Base-by-base conservation (phyloP, 2,797 vertebrate genomes). In the Hippocampus kuda region DNA sequence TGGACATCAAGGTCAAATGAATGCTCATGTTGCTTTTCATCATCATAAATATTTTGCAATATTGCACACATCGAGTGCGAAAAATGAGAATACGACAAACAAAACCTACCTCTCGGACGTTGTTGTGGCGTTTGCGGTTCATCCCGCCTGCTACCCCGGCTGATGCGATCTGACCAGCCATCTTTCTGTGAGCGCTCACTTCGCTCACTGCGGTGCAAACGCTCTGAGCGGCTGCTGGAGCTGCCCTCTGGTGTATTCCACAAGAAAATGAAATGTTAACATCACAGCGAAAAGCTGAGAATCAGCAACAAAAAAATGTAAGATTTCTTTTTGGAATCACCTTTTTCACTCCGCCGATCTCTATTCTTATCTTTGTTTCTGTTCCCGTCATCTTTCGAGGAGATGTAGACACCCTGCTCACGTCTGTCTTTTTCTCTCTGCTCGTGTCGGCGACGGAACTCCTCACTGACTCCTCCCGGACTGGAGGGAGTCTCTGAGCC, bases 401-500 rank as follows among this genome's bases (percentile, higher is more conserved):
- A 98, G 0, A 94, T 94, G 11, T 93, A 98, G 51, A 99, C 94
- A 3, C 96, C 96, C 0, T 98, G 97, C 27, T 96, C 95, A 10
- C 96, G 92, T 2, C 94, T 89, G 34, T 98, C 96, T 72, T 88
- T 92, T 74, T 98, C 96, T 68, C 97, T 91, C 83, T 98, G 95
- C 74, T 96, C 91, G 83, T 92, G 92, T 79, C 90, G 92, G 65
- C 91, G 93, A 80, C 89, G 90, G 71, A 98, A 99, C 84, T 97
- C 96, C 74, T 98, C 94, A 2, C 94, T 99, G 64, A 99, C 97
- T 0, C 97, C 97, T 27, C 97, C 97, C 0, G 96, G 93, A 75
- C 95, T 95, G 13, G 97, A 96, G 0, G 97, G 97, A 0, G 97
- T 99, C 89, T 99, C 97, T 11, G 94, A 94, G 0, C 91, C 94